Evolutionary conservation across 1,140 invertebrate genomes (phyloP), one percentile per base, ranked within the genome.

Genomic region (Aphelenchoides besseyi): DNA sequence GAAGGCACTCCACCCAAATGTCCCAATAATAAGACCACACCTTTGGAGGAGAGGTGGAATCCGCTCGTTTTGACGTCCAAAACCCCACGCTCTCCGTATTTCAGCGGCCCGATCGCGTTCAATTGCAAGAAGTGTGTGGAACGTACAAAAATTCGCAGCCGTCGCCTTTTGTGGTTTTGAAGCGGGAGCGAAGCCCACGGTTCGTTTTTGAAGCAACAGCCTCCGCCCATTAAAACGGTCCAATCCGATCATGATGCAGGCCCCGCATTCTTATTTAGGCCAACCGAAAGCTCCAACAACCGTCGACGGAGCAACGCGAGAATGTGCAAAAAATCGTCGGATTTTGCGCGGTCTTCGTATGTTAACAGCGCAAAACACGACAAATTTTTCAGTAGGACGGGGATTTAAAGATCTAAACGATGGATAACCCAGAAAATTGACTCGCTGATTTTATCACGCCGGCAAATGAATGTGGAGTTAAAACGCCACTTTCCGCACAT

Each of bases 101-200:
- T 12, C 41, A 48, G 41, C 41, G 41, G 41, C 41, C 41, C 41
- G 41, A 48, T 48, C 41, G 41, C 41, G 41, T 48, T 48, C 41
- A 12, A 16, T 23, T 23, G 41, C 41, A 16, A n/a, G 12, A 23
- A 48, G 23, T 48, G 41, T 12, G 23, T 12, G 12, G 41, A 48
- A 48, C 41, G 41, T 48, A 48, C 41, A 48, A 48, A n/a, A 48
- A 48, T 48, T 48, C 41, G 41, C 41, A 23, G 41, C 41, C 12
- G 41, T 48, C 41, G 12, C 41, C 41, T 48, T 48, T 48, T 48
- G 41, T 48, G 41, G 41, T 23, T n/a, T n/a, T n/a, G n/a, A 23
- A 23, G 41, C 41, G 41, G 41, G 41, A 48, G 41, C 41, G 41
- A 48, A 48, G 41, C 41, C 41, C 41, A 48, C 41, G 12, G 41